Conservation (phyloP, 2,888 invertebrate genomes). For the Cheilosia variabilis region DNA sequence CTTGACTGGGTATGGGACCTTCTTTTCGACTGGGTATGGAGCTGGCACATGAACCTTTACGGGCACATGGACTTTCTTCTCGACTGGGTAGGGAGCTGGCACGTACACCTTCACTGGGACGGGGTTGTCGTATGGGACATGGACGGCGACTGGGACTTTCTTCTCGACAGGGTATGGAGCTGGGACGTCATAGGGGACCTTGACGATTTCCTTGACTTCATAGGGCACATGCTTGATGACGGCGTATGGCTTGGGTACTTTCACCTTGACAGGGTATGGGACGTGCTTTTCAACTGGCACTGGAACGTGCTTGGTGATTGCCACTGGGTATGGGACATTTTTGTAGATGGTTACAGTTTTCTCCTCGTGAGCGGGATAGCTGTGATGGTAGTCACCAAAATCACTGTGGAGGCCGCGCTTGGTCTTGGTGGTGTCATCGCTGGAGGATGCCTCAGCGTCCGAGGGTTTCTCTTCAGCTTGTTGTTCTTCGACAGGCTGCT, state of each 20-base stretch:
- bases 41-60: slow-evolving; percentile 90
- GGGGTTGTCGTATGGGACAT: slow-evolving; percentile 89
- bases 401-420: slow-evolving; percentile 89
- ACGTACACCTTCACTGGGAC: slow-evolving; percentile 90
- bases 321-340: slow-evolving; percentile 88
- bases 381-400: slow-evolving; percentile 83
- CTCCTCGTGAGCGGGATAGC: slow-evolving; percentile 84
- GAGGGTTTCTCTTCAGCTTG: slow-evolving; percentile 82
- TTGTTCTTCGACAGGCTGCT: slow-evolving; percentile 84
- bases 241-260: slow-evolving; percentile 89
- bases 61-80: slow-evolving; percentile 88
- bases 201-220: slow-evolving; percentile 91
- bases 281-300: slow-evolving; percentile 87
- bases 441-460: slow-evolving; percentile 81
- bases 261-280: slow-evolving; percentile 87
- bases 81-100: slow-evolving; percentile 87
- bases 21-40: slow-evolving; percentile 89
- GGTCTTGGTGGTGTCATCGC: slow-evolving; percentile 88
- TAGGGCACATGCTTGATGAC: slow-evolving; percentile 88
- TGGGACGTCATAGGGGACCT: slow-evolving; percentile 91
- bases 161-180: slow-evolving; percentile 91
- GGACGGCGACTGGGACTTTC: slow-evolving; percentile 90
- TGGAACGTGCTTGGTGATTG: slow-evolving; percentile 87
- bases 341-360: slow-evolving; percentile 90
- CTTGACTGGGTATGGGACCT: slow-evolving; percentile 87